Base-by-base conservation (phyloP, 1,140 invertebrate species). In the Ceratina australensis region DNA sequence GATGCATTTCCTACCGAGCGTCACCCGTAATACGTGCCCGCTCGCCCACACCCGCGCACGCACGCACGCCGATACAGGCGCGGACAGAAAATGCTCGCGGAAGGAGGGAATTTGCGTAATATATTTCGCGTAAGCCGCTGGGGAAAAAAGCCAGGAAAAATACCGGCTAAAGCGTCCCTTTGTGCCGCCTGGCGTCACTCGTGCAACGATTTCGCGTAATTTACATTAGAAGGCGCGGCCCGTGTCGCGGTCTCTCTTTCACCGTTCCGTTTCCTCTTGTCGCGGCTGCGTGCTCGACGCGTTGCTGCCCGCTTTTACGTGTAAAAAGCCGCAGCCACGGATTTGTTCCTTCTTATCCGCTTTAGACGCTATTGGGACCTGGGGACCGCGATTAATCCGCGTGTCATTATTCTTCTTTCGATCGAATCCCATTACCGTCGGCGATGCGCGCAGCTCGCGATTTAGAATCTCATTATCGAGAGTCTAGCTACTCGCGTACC, bases 1-100 rank as follows among this genome's bases (percentile, higher is more conserved):
- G 64, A 74, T 65, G 60, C 78, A 80, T 80, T 84, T 84, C 75
- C 71, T 75, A 59, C 63, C 63, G 80, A 42, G 33, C 68, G 61
- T 80, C 81, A 68, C 81, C 65, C 65, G 60, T 20, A 18, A 12
- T 47, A 5, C 15, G 61, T 28, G 26, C 42, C 5, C 13, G 12
- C 15, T 7, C 60, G 8, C 33, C n/a, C 50, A 15, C 65, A 15
- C 15, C 12, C 60, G 8, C 33, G 16, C 50, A 15, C 65, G 5
- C 28, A 20, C 3, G 3, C 16, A 13, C 16, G 22, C 28, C 13
- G 0, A n/a, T 8, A 18, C 61, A 18, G 10, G 18, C 22, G 26
- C 16, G 52, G 67, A 24, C 63, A 8, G 75, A 56, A 56, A 73
- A 60, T 73, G 77, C 66, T 79, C 47, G 59, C 82, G 82, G 56